A percentile compares a stretch with the other conserved stretches of the same genome.
Evolutionary conservation across 2,113 vertebrate genomes (phyloP).

Genomic region (Monarcha castaneiventris): DNA sequence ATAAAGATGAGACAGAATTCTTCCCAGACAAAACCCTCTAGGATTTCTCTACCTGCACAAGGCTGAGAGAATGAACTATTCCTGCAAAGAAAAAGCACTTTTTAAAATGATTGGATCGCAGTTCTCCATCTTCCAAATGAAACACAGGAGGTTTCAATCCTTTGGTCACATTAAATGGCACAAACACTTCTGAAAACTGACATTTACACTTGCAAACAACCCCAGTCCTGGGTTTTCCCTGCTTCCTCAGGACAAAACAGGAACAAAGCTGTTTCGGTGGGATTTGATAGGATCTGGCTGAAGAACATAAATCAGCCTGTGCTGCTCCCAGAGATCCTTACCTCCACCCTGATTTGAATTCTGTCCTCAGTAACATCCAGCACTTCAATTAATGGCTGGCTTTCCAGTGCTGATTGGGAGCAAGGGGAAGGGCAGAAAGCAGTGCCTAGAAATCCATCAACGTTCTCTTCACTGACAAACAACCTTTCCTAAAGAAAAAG

Average conservation of each 20-base stretch:
- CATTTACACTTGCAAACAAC: background rate
- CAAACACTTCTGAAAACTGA: background rate
- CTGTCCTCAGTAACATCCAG: slow-evolving; percentile 67
- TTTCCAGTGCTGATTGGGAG: background rate
- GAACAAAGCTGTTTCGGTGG: background rate
- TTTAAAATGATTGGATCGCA: rapidly evolving
- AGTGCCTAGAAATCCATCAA: slow-evolving; percentile 68
- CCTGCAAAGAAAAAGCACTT: background rate
- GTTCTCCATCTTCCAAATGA: background rate
- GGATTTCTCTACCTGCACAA: background rate
- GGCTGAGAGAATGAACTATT: background rate
- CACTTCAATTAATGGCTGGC: slow-evolving; percentile 69
- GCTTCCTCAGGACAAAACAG: background rate
- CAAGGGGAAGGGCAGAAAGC: slow-evolving; percentile 14
- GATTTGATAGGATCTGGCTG: background rate
- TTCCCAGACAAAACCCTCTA: background rate
- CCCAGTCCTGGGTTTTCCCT: background rate
- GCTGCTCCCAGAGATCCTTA: slow-evolving; percentile 43
- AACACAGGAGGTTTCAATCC: background rate
- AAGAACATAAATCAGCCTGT: background rate
- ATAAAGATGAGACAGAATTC: background rate
- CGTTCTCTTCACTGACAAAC: slow-evolving; percentile 77
- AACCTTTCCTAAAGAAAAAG: slow-evolving; percentile 69
- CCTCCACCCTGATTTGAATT: slow-evolving; percentile 74
- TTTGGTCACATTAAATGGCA: background rate